A percentile compares a stretch with the other conserved stretches of the same genome.
Evolutionary conservation across 2,113 vertebrate species (phyloP).

Genomic region (Capra hircus): DNA sequence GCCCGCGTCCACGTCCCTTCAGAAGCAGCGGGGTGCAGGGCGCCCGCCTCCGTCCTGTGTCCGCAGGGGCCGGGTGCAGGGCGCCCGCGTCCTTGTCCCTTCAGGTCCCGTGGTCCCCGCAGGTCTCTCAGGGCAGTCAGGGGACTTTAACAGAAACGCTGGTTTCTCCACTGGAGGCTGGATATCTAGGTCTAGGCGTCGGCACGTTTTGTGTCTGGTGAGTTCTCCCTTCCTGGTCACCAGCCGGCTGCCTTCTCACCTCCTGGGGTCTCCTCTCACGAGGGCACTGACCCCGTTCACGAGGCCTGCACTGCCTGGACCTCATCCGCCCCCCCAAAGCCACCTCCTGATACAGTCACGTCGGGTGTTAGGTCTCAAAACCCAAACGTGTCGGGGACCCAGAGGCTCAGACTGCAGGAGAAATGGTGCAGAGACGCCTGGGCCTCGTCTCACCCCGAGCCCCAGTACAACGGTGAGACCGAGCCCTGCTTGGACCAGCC

Average conservation of each 20-base stretch:
- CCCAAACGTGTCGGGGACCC: not conserved
- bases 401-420: not conserved
- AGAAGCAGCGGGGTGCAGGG: not conserved
- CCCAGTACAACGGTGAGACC: no score
- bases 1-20: not conserved
- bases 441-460: not conserved
- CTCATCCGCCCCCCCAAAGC: not conserved
- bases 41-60: rapidly evolving
- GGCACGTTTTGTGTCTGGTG: rapidly evolving
- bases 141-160: not conserved
- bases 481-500: not conserved
- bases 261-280: not conserved
- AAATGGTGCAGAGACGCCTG: not conserved
- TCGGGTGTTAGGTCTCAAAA: not conserved
- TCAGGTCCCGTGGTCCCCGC: rapidly evolving
- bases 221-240: not conserved
- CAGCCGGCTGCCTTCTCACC: not conserved
- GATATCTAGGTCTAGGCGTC: rapidly evolving
- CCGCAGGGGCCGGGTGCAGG: no score
- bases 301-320: not conserved
- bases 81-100: no score
- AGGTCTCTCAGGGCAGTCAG: not conserved
- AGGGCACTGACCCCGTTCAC: not conserved
- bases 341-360: not conserved
- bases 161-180: not conserved